phyloP scores from a whole-genome alignment of 2,797 vertebrate species.

The Chlorospingus flavigularis region DNA sequence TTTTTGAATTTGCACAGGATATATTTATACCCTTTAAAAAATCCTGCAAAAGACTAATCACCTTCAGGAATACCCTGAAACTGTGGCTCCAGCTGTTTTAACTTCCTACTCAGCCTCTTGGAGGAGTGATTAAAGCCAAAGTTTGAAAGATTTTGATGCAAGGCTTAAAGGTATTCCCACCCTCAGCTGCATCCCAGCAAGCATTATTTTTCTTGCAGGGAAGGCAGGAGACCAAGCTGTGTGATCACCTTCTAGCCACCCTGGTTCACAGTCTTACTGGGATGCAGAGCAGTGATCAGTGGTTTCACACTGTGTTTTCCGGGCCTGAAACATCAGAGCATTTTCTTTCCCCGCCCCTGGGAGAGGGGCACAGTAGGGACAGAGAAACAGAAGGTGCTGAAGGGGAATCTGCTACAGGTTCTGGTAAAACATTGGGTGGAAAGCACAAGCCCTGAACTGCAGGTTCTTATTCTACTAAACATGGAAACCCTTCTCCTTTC shows the following conservation, averaged over 20 bases:
- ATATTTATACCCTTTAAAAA: not conserved
- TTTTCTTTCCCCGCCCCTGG: not conserved
- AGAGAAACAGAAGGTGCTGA: not conserved
- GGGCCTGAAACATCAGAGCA: accelerated
- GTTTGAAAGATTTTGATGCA: not conserved
- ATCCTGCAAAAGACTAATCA: not conserved
- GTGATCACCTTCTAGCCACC: not conserved
- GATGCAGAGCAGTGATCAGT: not conserved
- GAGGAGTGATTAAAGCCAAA: not conserved
- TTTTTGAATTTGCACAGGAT: not conserved
- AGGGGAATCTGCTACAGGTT: not conserved
- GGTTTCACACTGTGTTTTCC: not conserved
- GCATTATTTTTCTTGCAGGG: not conserved
- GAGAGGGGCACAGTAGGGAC: not conserved
- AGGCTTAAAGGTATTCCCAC: not conserved
- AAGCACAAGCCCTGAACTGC: not conserved
- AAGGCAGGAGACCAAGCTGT: not conserved
- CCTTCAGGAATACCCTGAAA: not conserved
- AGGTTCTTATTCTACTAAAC: not conserved
- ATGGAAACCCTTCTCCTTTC: not conserved
- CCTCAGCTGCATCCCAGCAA: not conserved
- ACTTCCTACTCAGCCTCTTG: not conserved
- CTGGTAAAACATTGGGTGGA: not conserved
- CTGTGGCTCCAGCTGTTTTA: slow-evolving; percentile 3
- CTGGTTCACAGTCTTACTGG: not conserved